Evolutionary conservation across 2,888 invertebrate species (phyloP).

Genomic region (Azorinus chamasolen): DNA sequence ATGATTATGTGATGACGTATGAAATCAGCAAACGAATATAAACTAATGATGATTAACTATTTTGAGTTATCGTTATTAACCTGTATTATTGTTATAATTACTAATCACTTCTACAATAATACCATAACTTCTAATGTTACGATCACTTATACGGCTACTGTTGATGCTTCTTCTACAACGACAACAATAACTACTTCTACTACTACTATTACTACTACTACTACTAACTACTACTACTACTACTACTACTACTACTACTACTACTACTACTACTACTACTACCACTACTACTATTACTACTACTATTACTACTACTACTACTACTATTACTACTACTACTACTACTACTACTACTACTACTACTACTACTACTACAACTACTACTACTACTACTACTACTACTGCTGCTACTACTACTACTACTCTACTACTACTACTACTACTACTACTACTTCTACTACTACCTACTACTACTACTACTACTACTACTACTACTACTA

Average conservation of each 20-base stretch:
- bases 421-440: no score
- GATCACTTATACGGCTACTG: neutral
- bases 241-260: constrained; percentile 10
- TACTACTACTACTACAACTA: constrained; percentile 10
- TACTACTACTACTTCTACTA: no score
- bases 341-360: constrained; percentile 10
- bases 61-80: no score
- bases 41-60: no score
- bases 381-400: constrained; percentile 6
- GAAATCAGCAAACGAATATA: no score
- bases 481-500: constrained; percentile 14
- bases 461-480: constrained; percentile 6
- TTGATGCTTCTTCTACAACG: neutral
- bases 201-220: constrained; percentile 4
- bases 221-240: constrained; percentile 3
- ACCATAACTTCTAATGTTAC: neutral
- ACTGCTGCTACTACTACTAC: constrained; percentile 9
- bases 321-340: constrained; percentile 17
- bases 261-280: constrained; percentile 16
- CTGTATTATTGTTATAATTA: no score
- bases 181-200: no score
- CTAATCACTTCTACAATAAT: neutral
- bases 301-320: constrained; percentile 16
- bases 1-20: no score
- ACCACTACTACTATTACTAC: constrained; percentile 10